Evolutionary conservation across 2,888 invertebrate species (phyloP), one percentile per base, ranked within the genome.

Genomic region (Neocrepidodera transversa): DNA sequence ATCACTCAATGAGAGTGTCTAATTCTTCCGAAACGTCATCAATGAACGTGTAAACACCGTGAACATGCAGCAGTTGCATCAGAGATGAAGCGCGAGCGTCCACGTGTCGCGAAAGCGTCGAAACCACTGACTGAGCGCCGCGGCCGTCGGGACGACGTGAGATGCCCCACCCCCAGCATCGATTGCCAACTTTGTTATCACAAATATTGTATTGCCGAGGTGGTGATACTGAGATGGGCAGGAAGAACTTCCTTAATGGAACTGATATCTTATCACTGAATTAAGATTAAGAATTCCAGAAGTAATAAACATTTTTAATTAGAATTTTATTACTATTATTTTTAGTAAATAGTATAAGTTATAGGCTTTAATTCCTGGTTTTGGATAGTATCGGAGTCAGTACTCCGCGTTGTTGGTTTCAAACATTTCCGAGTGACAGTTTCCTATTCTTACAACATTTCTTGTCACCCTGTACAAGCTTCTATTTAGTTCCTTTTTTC

Each of bases 51-150:
- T 63, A 63, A 64, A 64, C 63, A 61, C 58, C 52, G 50, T 50
- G 35, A 40, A 64, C 66, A 67, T 67, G 64, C 60, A 66, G 49
- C 35, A 55, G 36, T 38, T 58, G 58, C 53, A 58, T 43, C 28
- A 13, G 30, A 45, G 42, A 43, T 48, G 48, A 56, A 53, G 40
- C 50, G 48, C 49, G 32, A 49, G 66, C 71, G 71, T 75, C 74
- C 76, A 76, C 76, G 75, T 77, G 76, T 73, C 67, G 64, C 70
- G 71, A 71, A 65, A 69, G 75, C 74, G 71, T 67, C 74, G 72
- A 70, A 72, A 74, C 74, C 75, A 77, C 77, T 76, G 74, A 72
- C 73, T 67, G 67, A 75, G 76, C 76, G 77, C 74, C 62, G 56
- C 56, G 60, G 54, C 16, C 66, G 64, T 49, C 64, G 60, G 63